phyloP scores from a whole-genome alignment of 2,888 invertebrate genomes.

The Phyllotreta cruciferae region DNA sequence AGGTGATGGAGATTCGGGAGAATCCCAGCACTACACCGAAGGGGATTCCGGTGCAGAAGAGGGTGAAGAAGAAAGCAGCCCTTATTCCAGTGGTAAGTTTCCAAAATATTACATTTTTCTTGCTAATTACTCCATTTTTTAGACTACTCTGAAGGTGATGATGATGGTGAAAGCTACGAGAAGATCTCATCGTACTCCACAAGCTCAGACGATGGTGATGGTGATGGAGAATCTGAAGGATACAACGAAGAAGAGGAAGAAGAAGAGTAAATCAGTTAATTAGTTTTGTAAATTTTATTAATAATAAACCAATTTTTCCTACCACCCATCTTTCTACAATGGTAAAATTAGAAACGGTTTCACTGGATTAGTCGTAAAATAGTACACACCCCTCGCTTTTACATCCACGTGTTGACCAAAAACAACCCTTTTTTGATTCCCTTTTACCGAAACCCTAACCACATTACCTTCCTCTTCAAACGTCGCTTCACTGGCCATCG shows the following conservation, averaged over 20 bases:
- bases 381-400: constrained; percentile 46
- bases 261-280: constrained; percentile 9
- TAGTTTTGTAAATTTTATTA: constrained; percentile 6
- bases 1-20: constrained; percentile 38
- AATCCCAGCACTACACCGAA: constrained; percentile 42
- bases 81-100: constrained; percentile 18
- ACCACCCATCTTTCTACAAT: neutral
- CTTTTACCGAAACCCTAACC: constrained; percentile 48
- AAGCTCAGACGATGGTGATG: constrained; percentile 20
- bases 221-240: constrained; percentile 33
- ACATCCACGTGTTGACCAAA: constrained; percentile 47
- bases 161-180: constrained; percentile 31
- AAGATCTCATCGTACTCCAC: constrained; percentile 22
- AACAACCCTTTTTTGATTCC: constrained; percentile 33
- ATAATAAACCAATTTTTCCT: constrained; percentile 13
- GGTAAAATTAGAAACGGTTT: constrained; percentile 34
- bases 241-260: constrained; percentile 19
- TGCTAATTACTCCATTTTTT: neutral
- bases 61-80: constrained; percentile 22
- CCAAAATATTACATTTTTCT: neutral
- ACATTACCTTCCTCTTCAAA: constrained; percentile 53
- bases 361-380: constrained; percentile 40
- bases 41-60: constrained; percentile 39
- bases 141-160: constrained; percentile 36
- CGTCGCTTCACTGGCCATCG: constrained; percentile 56